phyloP scores from a whole-genome alignment of 2,797 vertebrate species.

The Pelochelys cantorii region DNA sequence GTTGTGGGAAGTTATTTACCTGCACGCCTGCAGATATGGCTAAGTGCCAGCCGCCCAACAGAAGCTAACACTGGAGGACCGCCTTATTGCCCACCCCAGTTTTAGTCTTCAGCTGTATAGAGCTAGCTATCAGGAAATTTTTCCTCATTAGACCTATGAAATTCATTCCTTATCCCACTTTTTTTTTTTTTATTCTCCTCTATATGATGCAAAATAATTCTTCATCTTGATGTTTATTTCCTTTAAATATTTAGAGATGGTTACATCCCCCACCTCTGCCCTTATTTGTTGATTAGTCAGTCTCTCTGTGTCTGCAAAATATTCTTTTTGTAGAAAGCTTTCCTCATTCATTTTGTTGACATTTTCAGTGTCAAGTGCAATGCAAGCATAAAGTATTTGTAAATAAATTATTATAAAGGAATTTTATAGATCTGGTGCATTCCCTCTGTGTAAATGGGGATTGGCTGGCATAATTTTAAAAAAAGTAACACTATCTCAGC shows the following conservation, averaged over 20 bases:
- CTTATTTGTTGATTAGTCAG: no score
- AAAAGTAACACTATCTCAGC: neutral
- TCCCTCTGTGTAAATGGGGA: neutral
- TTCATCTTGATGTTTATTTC: neutral
- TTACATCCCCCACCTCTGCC: no score
- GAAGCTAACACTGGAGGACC: no score
- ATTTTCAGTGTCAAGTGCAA: rapidly evolving
- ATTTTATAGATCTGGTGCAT: neutral
- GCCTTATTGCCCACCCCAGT: neutral
- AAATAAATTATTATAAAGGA: neutral
- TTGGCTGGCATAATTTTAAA: neutral
- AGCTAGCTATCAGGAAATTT: neutral
- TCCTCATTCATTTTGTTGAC: neutral
- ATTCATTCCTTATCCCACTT: neutral
- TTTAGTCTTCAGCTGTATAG: neutral
- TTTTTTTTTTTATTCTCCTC: neutral
- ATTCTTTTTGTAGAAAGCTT: neutral
- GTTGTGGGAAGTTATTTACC: no score
- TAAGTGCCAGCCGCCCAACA: no score
- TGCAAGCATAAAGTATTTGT: neutral
- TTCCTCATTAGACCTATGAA: neutral
- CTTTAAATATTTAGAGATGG: neutral
- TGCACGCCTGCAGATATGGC: no score
- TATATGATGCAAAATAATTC: neutral
- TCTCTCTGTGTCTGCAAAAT: no score